A percentile compares a stretch with the other conserved stretches of the same genome.
phyloP scores from a whole-genome alignment of 2,113 vertebrate genomes.

The Theristicus caerulescens region DNA sequence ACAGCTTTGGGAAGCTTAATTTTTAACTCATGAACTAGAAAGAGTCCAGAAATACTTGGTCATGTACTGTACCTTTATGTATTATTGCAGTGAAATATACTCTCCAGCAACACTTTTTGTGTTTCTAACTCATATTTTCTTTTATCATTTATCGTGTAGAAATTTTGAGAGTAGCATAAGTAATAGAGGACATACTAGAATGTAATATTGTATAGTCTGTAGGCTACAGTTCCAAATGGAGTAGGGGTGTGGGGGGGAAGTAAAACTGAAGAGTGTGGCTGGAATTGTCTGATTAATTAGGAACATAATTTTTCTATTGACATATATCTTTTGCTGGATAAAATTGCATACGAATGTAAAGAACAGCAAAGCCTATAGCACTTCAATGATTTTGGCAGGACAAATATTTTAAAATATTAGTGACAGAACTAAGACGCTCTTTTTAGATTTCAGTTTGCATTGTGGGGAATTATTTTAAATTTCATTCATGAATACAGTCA shows the following conservation, averaged over 20 bases:
- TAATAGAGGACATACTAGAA: neutral
- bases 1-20: neutral
- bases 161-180: neutral
- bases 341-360: neutral
- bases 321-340: neutral
- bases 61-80: neutral
- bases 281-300: neutral
- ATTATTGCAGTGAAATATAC: neutral
- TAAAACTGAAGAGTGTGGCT: neutral
- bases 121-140: neutral
- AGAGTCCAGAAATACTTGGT: neutral
- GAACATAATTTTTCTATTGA: neutral
- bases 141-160: neutral
- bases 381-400: neutral
- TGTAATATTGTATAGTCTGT: neutral
- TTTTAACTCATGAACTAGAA: neutral
- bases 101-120: neutral
- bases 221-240: neutral
- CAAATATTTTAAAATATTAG: neutral
- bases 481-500: neutral
- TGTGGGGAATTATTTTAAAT: neutral
- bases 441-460: neutral
- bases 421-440: neutral
- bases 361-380: neutral
- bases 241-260: neutral